These are phyloP conservation scores for Felis chaus DNA, from an alignment of 2,113 vertebrate species.

Conservation along the genomic window DNA sequence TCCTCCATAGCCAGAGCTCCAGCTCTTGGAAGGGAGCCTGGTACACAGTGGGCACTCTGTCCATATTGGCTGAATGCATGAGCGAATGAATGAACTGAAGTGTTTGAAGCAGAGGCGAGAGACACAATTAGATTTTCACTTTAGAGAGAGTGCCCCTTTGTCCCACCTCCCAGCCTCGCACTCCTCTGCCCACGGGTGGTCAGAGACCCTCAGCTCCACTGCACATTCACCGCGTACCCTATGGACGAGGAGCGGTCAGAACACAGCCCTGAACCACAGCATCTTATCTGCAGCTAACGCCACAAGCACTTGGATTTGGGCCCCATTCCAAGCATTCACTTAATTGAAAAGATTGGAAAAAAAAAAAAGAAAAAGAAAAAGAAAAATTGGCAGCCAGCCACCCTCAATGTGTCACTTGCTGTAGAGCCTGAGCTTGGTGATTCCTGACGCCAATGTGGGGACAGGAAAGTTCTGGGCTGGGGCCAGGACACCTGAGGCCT, in stretches of 20 bases:
- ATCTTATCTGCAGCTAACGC: neutral
- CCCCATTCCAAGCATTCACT: conserved; percentile 50
- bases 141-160: neutral
- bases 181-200: neutral
- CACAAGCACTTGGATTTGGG: conserved; percentile 19
- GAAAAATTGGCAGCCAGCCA: neutral
- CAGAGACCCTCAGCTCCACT: neutral
- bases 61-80: neutral
- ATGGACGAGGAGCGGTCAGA: rapidly evolving
- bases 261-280: neutral
- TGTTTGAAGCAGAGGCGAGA: neutral
- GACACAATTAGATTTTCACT: neutral
- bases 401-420: neutral
- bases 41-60: neutral
- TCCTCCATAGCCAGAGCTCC: rapidly evolving
- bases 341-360: conserved; percentile 42
- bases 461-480: neutral
- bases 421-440: neutral
- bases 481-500: neutral
- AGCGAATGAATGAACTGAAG: neutral
- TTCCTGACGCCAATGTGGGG: neutral
- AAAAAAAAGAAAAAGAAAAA: neutral
- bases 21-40: neutral
- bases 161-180: neutral
- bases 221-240: rapidly evolving